These are phyloP conservation scores for Melieria crassipennis DNA, from an alignment of 2,888 invertebrate genomes.

Conservation along the genomic window DNA sequence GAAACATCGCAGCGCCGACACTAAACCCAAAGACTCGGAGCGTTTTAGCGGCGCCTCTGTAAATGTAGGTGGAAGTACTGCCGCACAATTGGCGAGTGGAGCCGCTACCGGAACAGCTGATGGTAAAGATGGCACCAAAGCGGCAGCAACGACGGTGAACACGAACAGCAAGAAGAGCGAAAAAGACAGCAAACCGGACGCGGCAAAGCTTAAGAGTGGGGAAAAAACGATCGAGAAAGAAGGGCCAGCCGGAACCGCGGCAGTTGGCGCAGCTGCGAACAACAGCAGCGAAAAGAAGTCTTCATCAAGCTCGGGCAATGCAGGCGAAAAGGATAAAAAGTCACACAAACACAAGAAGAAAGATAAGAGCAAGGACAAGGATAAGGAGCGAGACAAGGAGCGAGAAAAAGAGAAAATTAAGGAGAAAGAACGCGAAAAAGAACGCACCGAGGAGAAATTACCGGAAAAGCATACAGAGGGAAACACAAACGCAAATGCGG, in stretches of 20 bases:
- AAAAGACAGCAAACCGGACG: constrained; percentile 27
- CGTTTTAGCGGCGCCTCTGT: constrained; percentile 7
- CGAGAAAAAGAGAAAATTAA: constrained; percentile 50
- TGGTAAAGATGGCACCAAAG: constrained; percentile 35
- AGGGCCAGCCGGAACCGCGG: constrained; percentile 35
- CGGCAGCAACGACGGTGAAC: constrained; percentile 13
- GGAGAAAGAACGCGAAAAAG: constrained; percentile 44
- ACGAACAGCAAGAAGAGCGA: constrained; percentile 31
- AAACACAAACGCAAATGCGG: constrained; percentile 7
- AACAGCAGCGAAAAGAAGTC: constrained; percentile 56
- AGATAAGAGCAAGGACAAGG: constrained; percentile 75
- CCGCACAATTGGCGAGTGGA: constrained; percentile 11
- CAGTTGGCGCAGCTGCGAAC: constrained; percentile 4
- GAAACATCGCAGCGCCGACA: constrained; percentile 46
- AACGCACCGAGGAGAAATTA: constrained; percentile 44
- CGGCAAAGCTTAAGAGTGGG: constrained; percentile 33
- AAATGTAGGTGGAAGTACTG: constrained; percentile 37
- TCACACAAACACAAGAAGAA: constrained; percentile 74
- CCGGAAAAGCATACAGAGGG: constrained; percentile 40
- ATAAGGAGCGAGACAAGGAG: constrained; percentile 67
- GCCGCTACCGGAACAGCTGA: constrained; percentile 31
- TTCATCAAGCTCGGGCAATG: constrained; percentile 42
- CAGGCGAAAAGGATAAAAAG: constrained; percentile 63
- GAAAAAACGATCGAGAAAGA: constrained; percentile 38
- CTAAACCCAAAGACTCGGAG: constrained; percentile 36